A percentile compares a stretch with the other conserved stretches of the same genome.
Conservation (phyloP, 2,888 invertebrate genomes). For the Cylindroiulus punctatus region DNA sequence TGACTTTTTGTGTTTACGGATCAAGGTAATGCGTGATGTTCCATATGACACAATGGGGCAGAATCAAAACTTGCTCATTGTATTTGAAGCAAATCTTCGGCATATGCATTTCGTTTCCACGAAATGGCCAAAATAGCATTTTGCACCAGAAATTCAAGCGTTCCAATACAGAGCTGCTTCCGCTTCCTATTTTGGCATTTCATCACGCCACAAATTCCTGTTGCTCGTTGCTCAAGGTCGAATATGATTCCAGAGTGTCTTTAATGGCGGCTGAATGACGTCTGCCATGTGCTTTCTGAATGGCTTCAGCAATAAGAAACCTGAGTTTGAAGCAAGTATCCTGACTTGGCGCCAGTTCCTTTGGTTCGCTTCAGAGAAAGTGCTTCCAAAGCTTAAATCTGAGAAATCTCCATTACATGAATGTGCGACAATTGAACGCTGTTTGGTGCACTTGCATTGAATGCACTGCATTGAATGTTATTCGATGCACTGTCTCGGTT, state of each 20-base stretch:
- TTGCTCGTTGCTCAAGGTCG: not conserved
- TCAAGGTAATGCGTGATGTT: not conserved
- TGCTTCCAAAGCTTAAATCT: not conserved
- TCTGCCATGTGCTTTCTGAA: not conserved
- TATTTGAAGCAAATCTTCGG: too few species aligned
- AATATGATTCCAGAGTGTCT: not conserved
- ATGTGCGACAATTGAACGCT: too few species aligned
- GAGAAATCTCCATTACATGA: not conserved
- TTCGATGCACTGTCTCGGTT: too few species aligned
- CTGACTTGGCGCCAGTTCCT: not conserved
- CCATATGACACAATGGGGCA: not conserved
- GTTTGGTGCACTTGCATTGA: too few species aligned
- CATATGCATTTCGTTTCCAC: too few species aligned
- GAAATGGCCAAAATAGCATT: not conserved
- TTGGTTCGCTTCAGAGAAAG: not conserved
- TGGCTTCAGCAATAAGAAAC: not conserved
- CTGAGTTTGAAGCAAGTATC: not conserved
- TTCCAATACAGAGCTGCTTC: not conserved
- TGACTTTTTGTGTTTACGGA: not conserved
- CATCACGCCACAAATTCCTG: not conserved
- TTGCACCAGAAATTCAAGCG: not conserved
- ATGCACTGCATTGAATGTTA: too few species aligned
- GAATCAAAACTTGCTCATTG: not conserved
- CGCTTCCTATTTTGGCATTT: not conserved
- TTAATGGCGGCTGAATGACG: not conserved